Evolutionary conservation across 2,888 invertebrate species (phyloP).

Genomic region (Tinea pellionella): DNA sequence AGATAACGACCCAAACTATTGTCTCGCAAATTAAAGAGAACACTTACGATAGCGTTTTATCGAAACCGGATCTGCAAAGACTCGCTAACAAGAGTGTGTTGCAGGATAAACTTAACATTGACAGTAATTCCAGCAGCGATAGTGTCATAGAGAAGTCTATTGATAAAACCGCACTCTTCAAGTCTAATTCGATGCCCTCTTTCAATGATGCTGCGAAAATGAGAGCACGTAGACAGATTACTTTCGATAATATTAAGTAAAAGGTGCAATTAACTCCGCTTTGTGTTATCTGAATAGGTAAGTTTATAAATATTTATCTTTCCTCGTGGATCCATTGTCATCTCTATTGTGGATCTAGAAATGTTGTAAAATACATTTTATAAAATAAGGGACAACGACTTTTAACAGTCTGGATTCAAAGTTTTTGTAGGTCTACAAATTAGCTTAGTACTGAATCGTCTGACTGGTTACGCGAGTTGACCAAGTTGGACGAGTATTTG

Average conservation of each 20-base stretch:
- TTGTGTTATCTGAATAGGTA: not conserved
- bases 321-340: too few relatives aligned
- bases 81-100: slow-evolving; percentile 50
- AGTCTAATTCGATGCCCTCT: slow-evolving; percentile 56
- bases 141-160: slow-evolving; percentile 25
- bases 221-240: slow-evolving; percentile 70
- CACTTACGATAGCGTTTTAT: slow-evolving; percentile 28
- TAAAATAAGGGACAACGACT: too few relatives aligned
- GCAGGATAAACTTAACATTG: slow-evolving; percentile 62
- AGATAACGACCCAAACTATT: slow-evolving; percentile 20
- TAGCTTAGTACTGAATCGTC: too few relatives aligned
- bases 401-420: too few relatives aligned
- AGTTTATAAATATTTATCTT: slow-evolving; percentile 17
- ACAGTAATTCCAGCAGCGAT: slow-evolving; percentile 37
- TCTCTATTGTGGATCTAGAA: too few relatives aligned
- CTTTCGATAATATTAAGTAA: slow-evolving; percentile 67
- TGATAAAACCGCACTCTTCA: slow-evolving; percentile 43
- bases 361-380: too few relatives aligned
- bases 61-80: slow-evolving; percentile 41
- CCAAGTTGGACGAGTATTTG: too few relatives aligned
- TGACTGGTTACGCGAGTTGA: too few relatives aligned
- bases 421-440: too few relatives aligned
- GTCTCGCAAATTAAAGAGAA: slow-evolving; percentile 55
- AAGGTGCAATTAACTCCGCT: slow-evolving; percentile 35
- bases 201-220: slow-evolving; percentile 59